Conservation (phyloP, 1,140 invertebrate genomes). For the Andrena cerasifolii region DNA sequence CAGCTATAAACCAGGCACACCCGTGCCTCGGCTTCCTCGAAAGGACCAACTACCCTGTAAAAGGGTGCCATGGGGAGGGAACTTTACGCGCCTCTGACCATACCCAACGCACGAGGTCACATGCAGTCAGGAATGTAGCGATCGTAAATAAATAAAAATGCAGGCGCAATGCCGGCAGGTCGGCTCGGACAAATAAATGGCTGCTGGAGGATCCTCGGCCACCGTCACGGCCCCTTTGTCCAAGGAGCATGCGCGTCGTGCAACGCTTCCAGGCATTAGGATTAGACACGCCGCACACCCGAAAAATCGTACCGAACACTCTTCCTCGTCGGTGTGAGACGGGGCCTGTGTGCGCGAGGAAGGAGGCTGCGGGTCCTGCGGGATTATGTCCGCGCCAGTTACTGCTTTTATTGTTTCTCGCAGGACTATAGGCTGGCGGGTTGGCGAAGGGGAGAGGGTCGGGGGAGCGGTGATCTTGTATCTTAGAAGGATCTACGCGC, state of each 20-base stretch:
- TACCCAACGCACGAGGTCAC: not conserved
- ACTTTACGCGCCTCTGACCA: not conserved
- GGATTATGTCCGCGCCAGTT: slow-evolving; percentile 51
- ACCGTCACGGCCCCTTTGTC: slow-evolving; percentile 42
- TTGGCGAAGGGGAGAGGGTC: slow-evolving; percentile 1
- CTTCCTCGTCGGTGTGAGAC: not conserved
- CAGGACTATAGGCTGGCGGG: slow-evolving; percentile 29
- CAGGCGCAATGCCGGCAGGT: not conserved
- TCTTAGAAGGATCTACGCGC: slow-evolving; percentile 78
- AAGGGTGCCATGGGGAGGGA: not conserved
- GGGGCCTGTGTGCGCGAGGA: not conserved
- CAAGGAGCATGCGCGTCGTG: slow-evolving; percentile 12
- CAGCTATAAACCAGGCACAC: not conserved
- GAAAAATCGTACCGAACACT: not conserved
- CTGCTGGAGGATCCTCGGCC: slow-evolving; percentile 2
- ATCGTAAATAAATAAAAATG: slow-evolving; percentile 52
- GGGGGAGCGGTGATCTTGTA: slow-evolving; percentile 58
- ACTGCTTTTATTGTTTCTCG: slow-evolving; percentile 57
- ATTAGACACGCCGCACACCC: slow-evolving; percentile 44
- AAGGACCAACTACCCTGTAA: not conserved
- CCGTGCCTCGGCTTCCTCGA: too few relatives aligned
- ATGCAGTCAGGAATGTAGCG: not conserved
- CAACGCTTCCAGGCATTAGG: slow-evolving; percentile 35
- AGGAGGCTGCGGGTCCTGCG: slow-evolving; percentile 31
- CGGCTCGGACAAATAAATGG: slow-evolving; percentile 36